Percentiles rank a stretch among this genome's conserved stretches.
Conservation (phyloP, 1,140 invertebrate species). For the Drosophila elegans region DNA sequence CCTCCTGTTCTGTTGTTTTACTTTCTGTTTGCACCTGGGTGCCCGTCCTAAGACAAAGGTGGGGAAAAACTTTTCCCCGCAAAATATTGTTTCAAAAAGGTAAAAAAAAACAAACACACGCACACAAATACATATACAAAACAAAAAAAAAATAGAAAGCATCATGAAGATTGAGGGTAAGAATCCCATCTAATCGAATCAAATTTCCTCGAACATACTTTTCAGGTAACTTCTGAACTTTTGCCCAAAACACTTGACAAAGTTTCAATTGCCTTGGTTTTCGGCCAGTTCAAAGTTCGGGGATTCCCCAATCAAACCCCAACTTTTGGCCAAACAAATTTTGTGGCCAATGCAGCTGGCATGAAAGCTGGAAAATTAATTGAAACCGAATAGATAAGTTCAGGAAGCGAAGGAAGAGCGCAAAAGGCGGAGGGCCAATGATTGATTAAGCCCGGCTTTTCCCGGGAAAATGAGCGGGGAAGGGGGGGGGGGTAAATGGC, state of each 20-base stretch:
- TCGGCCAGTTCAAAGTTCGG: slow-evolving; percentile 43
- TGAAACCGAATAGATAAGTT: slow-evolving; percentile 62
- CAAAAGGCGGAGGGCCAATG: slow-evolving; percentile 42
- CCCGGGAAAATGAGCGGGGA: background rate
- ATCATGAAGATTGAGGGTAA: slow-evolving; percentile 10
- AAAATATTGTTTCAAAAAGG: slow-evolving; percentile 33
- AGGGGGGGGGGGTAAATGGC: background rate
- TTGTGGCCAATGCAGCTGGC: slow-evolving; percentile 69
- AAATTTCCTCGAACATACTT: slow-evolving; percentile 49
- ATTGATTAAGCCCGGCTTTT: slow-evolving; percentile 54
- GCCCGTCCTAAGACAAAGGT: slow-evolving; percentile 7
- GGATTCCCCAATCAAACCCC: slow-evolving; percentile 45
- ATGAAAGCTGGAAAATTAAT: slow-evolving; percentile 70
- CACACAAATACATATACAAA: background rate
- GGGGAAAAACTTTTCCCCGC: slow-evolving; percentile 26
- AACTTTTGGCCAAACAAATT: slow-evolving; percentile 53
- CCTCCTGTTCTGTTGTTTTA: slow-evolving; percentile 39
- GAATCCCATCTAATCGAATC: slow-evolving; percentile 45
- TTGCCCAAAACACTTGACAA: slow-evolving; percentile 47
- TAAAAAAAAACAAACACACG: background rate
- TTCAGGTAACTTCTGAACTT: slow-evolving; percentile 45
- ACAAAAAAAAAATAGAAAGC: background rate
- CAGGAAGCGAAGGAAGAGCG: background rate
- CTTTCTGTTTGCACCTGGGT: slow-evolving; percentile 65
- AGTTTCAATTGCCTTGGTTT: slow-evolving; percentile 46